phyloP scores from a whole-genome alignment of 2,113 vertebrate species.

The Dendropsophus ebraccatus region DNA sequence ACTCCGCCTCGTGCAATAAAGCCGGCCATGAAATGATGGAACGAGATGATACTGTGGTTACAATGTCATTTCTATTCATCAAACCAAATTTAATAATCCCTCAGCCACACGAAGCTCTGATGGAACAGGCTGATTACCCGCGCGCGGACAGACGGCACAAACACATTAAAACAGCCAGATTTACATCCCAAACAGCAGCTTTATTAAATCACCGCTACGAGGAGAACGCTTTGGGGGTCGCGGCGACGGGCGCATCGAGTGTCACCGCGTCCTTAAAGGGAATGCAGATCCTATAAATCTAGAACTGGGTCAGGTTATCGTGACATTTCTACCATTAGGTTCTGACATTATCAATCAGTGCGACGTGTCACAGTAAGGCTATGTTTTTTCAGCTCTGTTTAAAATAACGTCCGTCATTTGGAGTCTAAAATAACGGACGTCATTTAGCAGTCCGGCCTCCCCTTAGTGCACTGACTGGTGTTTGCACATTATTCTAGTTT shows the following conservation, averaged over 20 bases:
- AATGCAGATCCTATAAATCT: background rate
- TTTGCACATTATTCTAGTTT: too few relatives aligned
- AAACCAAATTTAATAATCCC: constrained; percentile 48
- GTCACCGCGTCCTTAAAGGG: background rate
- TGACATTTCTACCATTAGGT: too few relatives aligned
- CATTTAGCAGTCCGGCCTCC: too few relatives aligned
- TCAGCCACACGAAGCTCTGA: background rate
- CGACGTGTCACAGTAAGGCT: too few relatives aligned
- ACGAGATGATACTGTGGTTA: constrained; percentile 34
- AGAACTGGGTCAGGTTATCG: too few relatives aligned
- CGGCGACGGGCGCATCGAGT: background rate
- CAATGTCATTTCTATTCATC: constrained; percentile 52
- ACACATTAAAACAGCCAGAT: background rate
- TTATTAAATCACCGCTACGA: constrained; percentile 10
- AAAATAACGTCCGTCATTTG: too few relatives aligned
- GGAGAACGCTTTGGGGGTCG: background rate
- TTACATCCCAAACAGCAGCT: background rate
- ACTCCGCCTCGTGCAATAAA: constrained; percentile 43
- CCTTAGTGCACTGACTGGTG: too few relatives aligned
- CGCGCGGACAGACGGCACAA: background rate
- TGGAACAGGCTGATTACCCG: constrained; percentile 22
- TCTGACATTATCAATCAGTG: too few relatives aligned
- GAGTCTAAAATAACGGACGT: too few relatives aligned
- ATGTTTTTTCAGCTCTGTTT: too few relatives aligned
- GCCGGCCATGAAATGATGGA: constrained; percentile 19